These are phyloP conservation scores for Phoebastria nigripes DNA, from an alignment of 2,797 vertebrate species.

Conservation along the genomic window DNA sequence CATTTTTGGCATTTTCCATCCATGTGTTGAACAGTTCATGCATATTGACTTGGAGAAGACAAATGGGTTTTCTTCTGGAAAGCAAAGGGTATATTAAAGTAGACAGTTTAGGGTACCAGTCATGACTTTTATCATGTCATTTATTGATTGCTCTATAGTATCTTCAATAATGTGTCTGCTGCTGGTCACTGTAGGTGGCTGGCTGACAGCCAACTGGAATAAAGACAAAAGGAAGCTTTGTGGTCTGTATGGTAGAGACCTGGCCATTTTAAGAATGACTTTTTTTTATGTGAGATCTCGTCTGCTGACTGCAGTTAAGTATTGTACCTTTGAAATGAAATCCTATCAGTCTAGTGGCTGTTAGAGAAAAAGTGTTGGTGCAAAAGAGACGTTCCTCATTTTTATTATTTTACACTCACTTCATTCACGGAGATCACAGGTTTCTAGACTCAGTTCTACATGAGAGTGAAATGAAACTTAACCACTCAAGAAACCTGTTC, in stretches of 20 bases:
- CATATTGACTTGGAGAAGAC: neutral
- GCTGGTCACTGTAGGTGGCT: neutral
- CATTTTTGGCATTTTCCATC: neutral
- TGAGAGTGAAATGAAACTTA: neutral
- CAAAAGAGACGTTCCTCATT: neutral
- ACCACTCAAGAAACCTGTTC: neutral
- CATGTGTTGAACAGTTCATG: neutral
- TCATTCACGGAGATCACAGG: neutral
- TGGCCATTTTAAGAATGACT: neutral
- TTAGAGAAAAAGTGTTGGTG: neutral
- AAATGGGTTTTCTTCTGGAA: neutral
- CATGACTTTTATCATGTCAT: neutral
- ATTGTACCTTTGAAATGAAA: neutral
- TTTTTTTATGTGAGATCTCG: neutral
- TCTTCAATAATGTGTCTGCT: neutral
- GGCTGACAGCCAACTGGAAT: neutral
- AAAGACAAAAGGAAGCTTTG: neutral
- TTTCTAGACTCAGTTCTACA: neutral
- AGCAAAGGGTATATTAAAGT: neutral
- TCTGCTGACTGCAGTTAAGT: neutral
- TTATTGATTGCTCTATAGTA: neutral
- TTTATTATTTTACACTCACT: neutral
- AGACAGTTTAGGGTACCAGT: neutral
- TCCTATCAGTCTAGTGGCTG: neutral
- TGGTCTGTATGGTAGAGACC: neutral